Evolutionary conservation across 2,888 invertebrate genomes (phyloP).

Genomic region (Monopis laevigella): DNA sequence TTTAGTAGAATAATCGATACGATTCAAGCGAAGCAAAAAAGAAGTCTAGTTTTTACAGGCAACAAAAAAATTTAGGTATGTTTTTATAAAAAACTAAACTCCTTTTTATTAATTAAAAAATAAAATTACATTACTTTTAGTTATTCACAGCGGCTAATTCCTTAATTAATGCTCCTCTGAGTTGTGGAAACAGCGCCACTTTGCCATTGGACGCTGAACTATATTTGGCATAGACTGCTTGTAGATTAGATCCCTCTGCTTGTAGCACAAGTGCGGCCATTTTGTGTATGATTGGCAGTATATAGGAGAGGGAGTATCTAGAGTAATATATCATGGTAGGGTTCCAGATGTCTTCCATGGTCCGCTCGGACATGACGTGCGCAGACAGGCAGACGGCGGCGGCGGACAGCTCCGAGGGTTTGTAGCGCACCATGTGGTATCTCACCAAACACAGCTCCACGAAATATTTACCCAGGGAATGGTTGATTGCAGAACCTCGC

Average conservation of each 20-base stretch:
- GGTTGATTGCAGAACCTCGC: conserved; percentile 69
- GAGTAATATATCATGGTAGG: conserved; percentile 80
- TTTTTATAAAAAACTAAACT: no score
- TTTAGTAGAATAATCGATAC: no score
- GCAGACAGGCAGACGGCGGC: conserved; percentile 80
- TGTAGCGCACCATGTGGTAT: conserved; percentile 78
- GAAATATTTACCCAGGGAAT: conserved; percentile 90
- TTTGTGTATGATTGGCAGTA: conserved; percentile 73
- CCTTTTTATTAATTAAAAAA: no score
- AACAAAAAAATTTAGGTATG: no score
- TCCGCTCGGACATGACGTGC: conserved; percentile 61
- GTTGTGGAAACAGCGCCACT: conserved; percentile 71
- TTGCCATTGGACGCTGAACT: conserved; percentile 62
- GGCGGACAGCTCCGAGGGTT: conserved; percentile 86
- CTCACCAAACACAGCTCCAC: conserved; percentile 86
- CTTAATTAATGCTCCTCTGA: conserved; percentile 51
- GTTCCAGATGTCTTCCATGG: conserved; percentile 71
- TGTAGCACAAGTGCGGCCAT: conserved; percentile 75
- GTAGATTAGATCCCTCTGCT: conserved; percentile 75
- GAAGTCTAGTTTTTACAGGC: no score
- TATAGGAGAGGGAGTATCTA: conserved; percentile 73
- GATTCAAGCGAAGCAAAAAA: no score
- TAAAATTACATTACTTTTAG: no score
- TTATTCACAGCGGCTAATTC: conserved; percentile 33
- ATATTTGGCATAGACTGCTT: conserved; percentile 77